Evolutionary conservation across 2,113 vertebrate genomes (phyloP).

Genomic region (Progne subis): DNA sequence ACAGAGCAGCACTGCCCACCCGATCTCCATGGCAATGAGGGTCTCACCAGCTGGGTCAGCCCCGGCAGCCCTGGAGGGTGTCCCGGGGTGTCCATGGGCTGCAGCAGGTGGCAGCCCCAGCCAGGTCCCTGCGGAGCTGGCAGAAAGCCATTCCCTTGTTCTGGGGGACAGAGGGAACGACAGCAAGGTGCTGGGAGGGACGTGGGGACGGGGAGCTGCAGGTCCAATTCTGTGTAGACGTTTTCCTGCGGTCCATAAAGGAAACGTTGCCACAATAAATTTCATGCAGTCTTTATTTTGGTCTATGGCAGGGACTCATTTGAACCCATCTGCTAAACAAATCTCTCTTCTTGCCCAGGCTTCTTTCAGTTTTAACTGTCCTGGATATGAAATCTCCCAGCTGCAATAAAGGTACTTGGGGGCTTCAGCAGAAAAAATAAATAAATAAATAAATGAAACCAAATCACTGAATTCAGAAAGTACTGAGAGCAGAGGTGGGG

Average conservation of each 20-base stretch:
- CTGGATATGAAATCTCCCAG: background rate
- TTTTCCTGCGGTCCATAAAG: background rate
- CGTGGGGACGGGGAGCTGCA: background rate
- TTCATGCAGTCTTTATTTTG: background rate
- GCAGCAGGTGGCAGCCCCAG: background rate
- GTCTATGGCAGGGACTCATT: background rate
- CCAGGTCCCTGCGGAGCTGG: background rate
- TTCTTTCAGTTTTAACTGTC: background rate
- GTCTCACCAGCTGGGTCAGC: background rate
- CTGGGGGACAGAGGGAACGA: background rate
- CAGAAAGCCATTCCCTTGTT: background rate
- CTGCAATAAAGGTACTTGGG: background rate
- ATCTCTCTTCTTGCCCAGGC: background rate
- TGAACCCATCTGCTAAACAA: background rate
- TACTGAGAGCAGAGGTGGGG: rapidly evolving
- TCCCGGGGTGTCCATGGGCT: background rate
- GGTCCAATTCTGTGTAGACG: background rate
- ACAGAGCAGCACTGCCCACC: background rate
- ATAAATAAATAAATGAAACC: background rate
- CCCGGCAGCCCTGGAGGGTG: background rate
- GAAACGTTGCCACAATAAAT: background rate
- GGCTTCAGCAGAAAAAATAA: background rate
- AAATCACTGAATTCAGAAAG: background rate
- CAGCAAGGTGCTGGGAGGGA: background rate
- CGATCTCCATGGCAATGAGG: background rate